Percentiles rank a stretch among this genome's conserved stretches.
These are phyloP conservation scores for Cossypha polioptera DNA, from an alignment of 2,797 vertebrate species.

Conservation along the genomic window DNA sequence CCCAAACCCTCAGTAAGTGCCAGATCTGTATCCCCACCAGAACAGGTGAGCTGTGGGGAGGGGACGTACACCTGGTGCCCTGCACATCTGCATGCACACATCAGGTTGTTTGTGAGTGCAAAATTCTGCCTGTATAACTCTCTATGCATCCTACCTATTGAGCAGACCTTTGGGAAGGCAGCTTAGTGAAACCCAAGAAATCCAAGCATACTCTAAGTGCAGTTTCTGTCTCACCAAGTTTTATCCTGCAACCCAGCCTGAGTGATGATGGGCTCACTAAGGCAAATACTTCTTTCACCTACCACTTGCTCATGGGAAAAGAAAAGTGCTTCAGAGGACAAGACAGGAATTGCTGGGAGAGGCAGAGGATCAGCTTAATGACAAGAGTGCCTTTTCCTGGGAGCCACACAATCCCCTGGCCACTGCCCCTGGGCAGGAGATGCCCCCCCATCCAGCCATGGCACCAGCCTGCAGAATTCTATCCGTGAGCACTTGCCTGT, in stretches of 20 bases:
- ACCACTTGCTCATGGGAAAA: not conserved
- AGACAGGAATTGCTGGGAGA: not conserved
- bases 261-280: not conserved
- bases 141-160: not conserved
- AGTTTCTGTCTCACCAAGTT: not conserved
- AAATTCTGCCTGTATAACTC: not conserved
- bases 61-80: not conserved
- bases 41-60: not conserved
- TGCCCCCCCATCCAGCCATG: accelerated
- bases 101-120: not conserved
- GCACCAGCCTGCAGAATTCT: accelerated
- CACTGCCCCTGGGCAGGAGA: not conserved
- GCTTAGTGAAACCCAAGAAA: not conserved
- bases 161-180: not conserved
- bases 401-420: not conserved
- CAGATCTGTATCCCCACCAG: not conserved
- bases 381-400: not conserved
- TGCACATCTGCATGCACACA: not conserved
- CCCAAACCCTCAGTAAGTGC: not conserved
- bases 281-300: not conserved
- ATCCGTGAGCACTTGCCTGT: not conserved
- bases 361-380: not conserved
- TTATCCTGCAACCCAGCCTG: not conserved
- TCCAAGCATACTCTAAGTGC: not conserved
- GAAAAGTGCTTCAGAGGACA: not conserved